phyloP scores from a whole-genome alignment of 2,888 invertebrate species.

The Agonum fuliginosum region DNA sequence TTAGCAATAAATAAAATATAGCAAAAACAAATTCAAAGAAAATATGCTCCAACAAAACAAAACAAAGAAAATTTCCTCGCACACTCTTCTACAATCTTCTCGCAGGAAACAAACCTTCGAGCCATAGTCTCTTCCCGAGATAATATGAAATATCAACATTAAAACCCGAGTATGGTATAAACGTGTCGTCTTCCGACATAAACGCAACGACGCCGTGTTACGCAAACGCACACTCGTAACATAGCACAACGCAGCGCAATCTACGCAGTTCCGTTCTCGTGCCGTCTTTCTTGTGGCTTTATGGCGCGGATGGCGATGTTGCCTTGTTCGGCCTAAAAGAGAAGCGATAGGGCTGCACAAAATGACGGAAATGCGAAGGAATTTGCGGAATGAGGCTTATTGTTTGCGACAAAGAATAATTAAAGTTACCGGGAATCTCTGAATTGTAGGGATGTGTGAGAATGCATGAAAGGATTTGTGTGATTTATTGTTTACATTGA shows the following conservation, averaged over 20 bases:
- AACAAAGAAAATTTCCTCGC: background rate
- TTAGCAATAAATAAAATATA: too few species aligned
- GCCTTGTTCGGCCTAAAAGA: too few species aligned
- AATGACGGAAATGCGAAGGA: constrained; percentile 43
- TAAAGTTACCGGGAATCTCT: constrained; percentile 32
- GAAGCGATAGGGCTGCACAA: constrained; percentile 34
- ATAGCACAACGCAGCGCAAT: constrained; percentile 11
- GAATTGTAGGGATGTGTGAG: constrained; percentile 19
- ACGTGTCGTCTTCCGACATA: constrained; percentile 41
- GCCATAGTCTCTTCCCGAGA: background rate
- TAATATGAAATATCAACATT: constrained; percentile 51
- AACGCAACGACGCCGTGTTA: background rate
- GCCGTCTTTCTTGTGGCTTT: constrained; percentile 21
- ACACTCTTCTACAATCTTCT: background rate
- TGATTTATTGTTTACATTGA: constrained; percentile 6
- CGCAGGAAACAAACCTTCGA: background rate
- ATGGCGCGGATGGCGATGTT: constrained; percentile 1
- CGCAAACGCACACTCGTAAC: background rate
- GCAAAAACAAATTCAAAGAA: too few species aligned
- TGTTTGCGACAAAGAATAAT: constrained; percentile 38
- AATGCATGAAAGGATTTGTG: constrained; percentile 2
- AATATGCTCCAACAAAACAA: too few species aligned
- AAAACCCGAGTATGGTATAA: constrained; percentile 38
- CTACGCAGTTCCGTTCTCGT: constrained; percentile 22
- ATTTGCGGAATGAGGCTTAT: constrained; percentile 31